phyloP scores from a whole-genome alignment of 2,113 vertebrate species.

The Epinephelus fuscoguttatus region DNA sequence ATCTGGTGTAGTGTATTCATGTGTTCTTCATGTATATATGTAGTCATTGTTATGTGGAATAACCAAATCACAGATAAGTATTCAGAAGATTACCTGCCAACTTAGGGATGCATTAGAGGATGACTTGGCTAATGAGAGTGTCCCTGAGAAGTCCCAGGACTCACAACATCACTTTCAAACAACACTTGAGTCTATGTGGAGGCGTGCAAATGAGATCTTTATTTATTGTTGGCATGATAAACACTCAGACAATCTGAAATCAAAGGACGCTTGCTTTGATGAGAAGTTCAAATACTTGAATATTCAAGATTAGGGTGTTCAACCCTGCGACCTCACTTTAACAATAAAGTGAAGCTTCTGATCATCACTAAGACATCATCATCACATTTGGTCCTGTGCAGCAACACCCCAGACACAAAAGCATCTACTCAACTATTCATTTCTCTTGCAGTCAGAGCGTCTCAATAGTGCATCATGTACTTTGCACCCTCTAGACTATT shows the following conservation, averaged over 20 bases:
- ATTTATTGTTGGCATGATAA: conserved; percentile 29
- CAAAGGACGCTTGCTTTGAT: conserved; percentile 5
- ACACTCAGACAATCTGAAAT: conserved; percentile 11
- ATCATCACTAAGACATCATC: conserved; percentile 1
- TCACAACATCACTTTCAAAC: conserved; percentile 33
- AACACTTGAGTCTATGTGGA: conserved; percentile 5
- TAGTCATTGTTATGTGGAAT: background rate
- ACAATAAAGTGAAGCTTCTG: background rate
- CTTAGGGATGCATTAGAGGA: conserved; percentile 30
- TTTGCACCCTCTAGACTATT: background rate
- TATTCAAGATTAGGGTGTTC: background rate
- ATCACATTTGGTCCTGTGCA: conserved; percentile 13
- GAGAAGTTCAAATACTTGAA: background rate
- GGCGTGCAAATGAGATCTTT: conserved; percentile 43
- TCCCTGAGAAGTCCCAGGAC: conserved; percentile 44
- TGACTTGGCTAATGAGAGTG: conserved; percentile 49
- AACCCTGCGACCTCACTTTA: background rate
- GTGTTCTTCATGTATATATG: background rate
- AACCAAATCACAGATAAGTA: conserved; percentile 26
- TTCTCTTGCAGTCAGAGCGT: background rate
- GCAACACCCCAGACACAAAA: background rate
- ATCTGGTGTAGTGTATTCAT: background rate
- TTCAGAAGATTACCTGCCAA: conserved; percentile 41
- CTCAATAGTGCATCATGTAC: background rate
- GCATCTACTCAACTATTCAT: background rate